Percentiles rank a stretch among this genome's conserved stretches.
phyloP scores from a whole-genome alignment of 2,888 invertebrate species.

The Athalia circularis region DNA sequence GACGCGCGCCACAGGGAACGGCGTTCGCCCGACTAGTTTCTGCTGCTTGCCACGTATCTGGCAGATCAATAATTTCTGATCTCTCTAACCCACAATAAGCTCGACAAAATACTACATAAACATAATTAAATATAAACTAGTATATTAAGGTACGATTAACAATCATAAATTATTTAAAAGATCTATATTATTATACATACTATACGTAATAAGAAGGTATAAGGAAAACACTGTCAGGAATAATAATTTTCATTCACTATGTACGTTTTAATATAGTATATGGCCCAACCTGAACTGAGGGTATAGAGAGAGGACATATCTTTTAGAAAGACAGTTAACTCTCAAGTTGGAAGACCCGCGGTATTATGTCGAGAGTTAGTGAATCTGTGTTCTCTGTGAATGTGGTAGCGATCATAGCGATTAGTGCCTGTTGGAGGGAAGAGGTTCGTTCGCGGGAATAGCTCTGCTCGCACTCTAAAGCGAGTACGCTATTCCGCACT shows the following conservation, averaged over 20 bases:
- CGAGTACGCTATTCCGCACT: conserved; percentile 71
- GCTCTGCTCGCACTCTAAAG: conserved; percentile 56
- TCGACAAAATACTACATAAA: conserved; percentile 26
- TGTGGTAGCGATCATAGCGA: conserved; percentile 45
- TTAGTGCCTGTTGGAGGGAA: conserved; percentile 63
- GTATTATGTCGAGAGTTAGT: conserved; percentile 38
- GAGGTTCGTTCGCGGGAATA: conserved; percentile 71
- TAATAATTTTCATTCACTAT: not conserved
- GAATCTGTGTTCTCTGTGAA: conserved; percentile 44
- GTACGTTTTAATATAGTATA: not conserved
- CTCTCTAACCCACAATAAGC: conserved; percentile 50
- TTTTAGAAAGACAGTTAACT: conserved; percentile 2
- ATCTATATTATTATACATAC: not conserved
- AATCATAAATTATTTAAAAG: conserved; percentile 11
- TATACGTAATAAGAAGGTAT: not conserved
- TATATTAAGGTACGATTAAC: not conserved
- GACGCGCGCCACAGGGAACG: conserved; percentile 70
- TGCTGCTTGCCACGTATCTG: conserved; percentile 55
- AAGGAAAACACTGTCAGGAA: not conserved
- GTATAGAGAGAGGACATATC: not conserved
- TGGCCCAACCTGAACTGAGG: not conserved
- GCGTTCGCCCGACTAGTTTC: conserved; percentile 61
- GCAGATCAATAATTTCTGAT: conserved; percentile 69
- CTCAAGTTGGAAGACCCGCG: not conserved
- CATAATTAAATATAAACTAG: conserved; percentile 18